phyloP scores from a whole-genome alignment of 2,888 invertebrate species.

The Tetranychus truncatus region DNA sequence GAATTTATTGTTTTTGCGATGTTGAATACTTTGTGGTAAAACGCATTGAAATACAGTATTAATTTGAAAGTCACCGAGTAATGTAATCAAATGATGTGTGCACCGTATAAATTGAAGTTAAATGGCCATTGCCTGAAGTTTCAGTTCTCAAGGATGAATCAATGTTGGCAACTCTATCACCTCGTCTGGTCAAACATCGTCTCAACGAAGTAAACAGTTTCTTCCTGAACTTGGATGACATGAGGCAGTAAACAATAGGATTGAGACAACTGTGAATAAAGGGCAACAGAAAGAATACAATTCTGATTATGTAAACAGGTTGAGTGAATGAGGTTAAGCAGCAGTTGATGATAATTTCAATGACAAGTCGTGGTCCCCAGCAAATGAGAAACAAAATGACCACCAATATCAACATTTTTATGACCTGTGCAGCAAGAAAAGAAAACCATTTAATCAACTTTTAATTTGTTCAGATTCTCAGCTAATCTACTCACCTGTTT shows the following conservation, averaged over 20 bases:
- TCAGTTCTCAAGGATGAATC: neutral
- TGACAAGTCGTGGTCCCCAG: conserved; percentile 38
- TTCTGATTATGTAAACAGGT: conserved; percentile 29
- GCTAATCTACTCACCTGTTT: conserved; percentile 29
- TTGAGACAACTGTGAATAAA: conserved; percentile 31
- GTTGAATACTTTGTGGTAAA: no score
- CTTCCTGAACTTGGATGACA: conserved; percentile 31
- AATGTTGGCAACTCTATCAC: neutral
- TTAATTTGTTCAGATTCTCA: neutral
- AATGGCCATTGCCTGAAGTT: neutral
- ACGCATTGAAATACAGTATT: no score
- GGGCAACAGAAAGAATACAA: conserved; percentile 30
- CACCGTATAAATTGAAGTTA: conserved; percentile 8
- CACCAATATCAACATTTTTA: conserved; percentile 39
- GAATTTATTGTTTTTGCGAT: no score
- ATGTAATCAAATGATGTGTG: neutral
- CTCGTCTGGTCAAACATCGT: conserved; percentile 13
- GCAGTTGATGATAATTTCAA: conserved; percentile 33
- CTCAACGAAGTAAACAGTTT: conserved; percentile 29
- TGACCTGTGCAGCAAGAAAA: conserved; percentile 33
- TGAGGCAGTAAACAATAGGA: conserved; percentile 33
- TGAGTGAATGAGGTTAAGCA: conserved; percentile 29
- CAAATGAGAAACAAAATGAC: conserved; percentile 36
- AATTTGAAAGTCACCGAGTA: neutral
- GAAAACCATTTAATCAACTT: neutral